Base-by-base conservation (phyloP, 2,888 invertebrate species). In the Watsonalla cultraria region DNA sequence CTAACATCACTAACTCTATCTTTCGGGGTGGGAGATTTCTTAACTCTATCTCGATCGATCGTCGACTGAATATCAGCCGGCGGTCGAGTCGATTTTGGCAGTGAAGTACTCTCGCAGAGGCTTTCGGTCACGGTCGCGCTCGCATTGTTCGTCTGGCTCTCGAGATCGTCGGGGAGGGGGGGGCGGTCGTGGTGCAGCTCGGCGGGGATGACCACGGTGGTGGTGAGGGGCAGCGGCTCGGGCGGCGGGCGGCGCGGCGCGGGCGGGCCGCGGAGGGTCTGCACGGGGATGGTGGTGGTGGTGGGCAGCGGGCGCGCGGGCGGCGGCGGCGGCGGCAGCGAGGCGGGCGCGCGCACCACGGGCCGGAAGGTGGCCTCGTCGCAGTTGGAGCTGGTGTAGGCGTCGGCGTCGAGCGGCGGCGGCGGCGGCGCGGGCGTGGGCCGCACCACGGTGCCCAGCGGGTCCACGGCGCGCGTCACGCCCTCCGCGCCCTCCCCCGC, bases 301-400 rank as follows among this genome's bases (percentile, higher is more conserved):
- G 69, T 72, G 33, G 84, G 84, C 58, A 88, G 78, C 9, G 84
- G 74, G 53, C 79, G 49, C 80, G 79, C 37, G 75, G 71, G 45
- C 78, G 72, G 61, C 68, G 72, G 64, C 59, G 47, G 51, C 24
- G 24, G 24, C 24, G 24, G 24, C 24, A 24, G 24, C 24, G 24
- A 24, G 24, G 24, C 90, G 49, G 92, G 84, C 51, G 86, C 86
- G 62, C 91, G 87, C 59, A 94, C 92, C 54, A 94, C 93, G 39
- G 94, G 94, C 14, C 95, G 91, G 82, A 95, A 95, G 54, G 93
- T 86, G 47, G 93, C 92, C 83, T 95, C 95, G 84, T 95, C 95
- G 72, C 92, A 92, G 82, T 91, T 78, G 87, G 84, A 71, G 80
- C 86, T 62, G 78, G 92, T 70, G 84, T 82, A 75, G 56, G 68